These are phyloP conservation scores for Danio jaintianensis DNA, from an alignment of 2,797 vertebrate genomes.

Conservation along the genomic window DNA sequence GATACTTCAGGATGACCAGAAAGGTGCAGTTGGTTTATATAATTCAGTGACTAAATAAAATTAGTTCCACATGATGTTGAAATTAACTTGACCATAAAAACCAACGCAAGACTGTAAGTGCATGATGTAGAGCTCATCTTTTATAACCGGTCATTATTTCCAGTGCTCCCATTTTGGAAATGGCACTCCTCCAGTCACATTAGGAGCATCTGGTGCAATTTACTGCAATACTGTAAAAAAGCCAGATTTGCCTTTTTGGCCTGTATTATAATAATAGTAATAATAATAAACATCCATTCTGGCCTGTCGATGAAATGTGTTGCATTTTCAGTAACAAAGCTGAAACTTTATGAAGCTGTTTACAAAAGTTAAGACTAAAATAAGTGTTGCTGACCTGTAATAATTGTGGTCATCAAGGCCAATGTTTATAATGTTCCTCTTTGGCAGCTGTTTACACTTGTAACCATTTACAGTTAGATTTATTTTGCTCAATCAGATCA, in stretches of 20 bases:
- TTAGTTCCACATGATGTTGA: not conserved
- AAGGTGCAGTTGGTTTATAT: slow-evolving; percentile 73
- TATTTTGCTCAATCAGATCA: too few species aligned
- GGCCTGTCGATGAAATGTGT: too few species aligned
- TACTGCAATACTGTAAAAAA: not conserved
- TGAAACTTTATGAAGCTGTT: too few species aligned
- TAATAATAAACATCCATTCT: too few species aligned
- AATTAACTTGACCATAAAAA: not conserved
- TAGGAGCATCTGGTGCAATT: not conserved
- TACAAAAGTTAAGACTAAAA: not conserved
- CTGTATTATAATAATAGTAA: not conserved
- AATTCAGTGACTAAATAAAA: not conserved
- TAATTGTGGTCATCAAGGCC: not conserved
- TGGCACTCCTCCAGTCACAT: not conserved
- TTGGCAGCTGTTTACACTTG: not conserved
- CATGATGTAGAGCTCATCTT: not conserved
- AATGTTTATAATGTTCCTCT: not conserved
- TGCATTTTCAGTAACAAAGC: not conserved
- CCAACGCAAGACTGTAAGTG: not conserved
- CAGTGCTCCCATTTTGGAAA: not conserved
- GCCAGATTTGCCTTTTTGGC: not conserved
- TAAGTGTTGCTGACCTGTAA: not conserved
- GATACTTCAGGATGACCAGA: slow-evolving; percentile 75
- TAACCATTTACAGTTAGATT: too few species aligned
- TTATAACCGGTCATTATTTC: not conserved